Evolutionary conservation across 35 echinoderm and acorn worm species (phyloP).

Genomic region (Ptychodera flava): DNA sequence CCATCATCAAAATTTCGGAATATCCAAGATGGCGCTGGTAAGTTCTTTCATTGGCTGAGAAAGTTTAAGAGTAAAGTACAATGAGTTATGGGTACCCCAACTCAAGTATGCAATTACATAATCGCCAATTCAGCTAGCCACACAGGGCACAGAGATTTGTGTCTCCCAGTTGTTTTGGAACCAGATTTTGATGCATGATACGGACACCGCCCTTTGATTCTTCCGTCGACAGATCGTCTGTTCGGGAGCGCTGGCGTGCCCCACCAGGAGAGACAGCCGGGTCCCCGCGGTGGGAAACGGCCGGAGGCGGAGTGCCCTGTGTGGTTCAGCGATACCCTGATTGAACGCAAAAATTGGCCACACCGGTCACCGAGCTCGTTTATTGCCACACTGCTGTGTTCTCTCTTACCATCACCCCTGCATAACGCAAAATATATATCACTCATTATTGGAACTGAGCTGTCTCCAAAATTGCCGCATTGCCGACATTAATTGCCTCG

Average conservation of each 20-base stretch:
- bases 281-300: background rate
- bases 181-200: background rate
- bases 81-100: too few relatives aligned
- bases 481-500: background rate
- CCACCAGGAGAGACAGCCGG: background rate
- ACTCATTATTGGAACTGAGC: background rate
- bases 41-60: too few relatives aligned
- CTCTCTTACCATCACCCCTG: background rate
- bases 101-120: too few relatives aligned
- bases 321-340: background rate
- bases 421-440: background rate
- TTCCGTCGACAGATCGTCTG: background rate
- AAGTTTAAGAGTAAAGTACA: too few relatives aligned
- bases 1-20: too few relatives aligned
- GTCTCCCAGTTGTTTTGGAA: background rate
- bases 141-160: background rate
- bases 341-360: background rate
- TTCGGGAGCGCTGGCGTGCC: background rate
- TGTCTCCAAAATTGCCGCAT: background rate
- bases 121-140: too few relatives aligned
- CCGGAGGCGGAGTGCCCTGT: background rate
- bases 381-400: background rate
- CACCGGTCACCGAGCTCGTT: background rate
- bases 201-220: background rate
- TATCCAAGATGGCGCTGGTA: too few relatives aligned